Percentiles rank a stretch among this genome's conserved stretches.
phyloP scores from a whole-genome alignment of 2,797 vertebrate genomes.

The Hippopotamyrus pictus region DNA sequence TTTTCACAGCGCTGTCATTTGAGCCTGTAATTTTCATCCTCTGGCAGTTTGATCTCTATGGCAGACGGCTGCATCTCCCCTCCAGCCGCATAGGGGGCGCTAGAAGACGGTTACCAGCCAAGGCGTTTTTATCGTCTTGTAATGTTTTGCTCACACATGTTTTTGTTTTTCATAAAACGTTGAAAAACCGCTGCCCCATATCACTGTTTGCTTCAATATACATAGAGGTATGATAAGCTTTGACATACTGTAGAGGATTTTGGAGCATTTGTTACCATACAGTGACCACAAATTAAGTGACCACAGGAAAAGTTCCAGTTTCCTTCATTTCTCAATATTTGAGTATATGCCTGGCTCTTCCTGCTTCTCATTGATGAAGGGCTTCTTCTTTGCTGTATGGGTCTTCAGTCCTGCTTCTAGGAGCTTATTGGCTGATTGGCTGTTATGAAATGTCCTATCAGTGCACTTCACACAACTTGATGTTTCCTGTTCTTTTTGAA shows the following conservation, averaged over 20 bases:
- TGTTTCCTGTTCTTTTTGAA: not conserved
- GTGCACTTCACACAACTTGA: not conserved
- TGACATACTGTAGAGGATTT: not conserved
- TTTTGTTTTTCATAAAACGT: not conserved
- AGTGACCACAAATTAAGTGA: not conserved
- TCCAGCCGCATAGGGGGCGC: not conserved
- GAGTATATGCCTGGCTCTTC: not conserved
- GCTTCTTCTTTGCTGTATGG: not conserved
- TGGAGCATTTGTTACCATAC: not conserved
- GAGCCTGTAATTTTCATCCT: slow-evolving; percentile 13
- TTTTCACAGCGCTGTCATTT: slow-evolving; percentile 14
- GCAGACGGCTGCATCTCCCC: not conserved
- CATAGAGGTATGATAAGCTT: not conserved
- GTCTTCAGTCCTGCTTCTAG: not conserved
- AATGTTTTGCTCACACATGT: not conserved
- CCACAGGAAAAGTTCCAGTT: not conserved
- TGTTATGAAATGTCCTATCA: not conserved
- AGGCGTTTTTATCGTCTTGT: not conserved
- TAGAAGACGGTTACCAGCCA: not conserved
- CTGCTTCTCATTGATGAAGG: not conserved
- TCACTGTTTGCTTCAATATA: not conserved
- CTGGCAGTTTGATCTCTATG: not conserved
- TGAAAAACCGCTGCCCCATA: not conserved
- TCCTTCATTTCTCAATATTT: not conserved
- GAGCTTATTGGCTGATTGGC: too few relatives aligned